Base-by-base conservation (phyloP, 1,140 invertebrate species). In the Delia radicum region DNA sequence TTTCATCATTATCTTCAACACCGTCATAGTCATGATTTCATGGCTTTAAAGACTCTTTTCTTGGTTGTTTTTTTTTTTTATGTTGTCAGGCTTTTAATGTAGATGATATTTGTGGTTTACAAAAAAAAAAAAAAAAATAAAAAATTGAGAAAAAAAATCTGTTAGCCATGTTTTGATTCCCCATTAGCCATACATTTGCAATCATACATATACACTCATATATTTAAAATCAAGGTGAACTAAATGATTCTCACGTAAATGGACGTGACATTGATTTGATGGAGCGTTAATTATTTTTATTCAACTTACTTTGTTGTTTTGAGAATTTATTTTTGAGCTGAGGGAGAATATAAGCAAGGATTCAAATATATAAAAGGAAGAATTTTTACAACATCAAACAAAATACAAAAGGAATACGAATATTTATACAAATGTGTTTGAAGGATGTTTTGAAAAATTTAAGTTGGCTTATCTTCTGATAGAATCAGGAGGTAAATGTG, bases 251-350 rank as follows among this genome's bases (percentile, higher is more conserved):
- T 78, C 77, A 78, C 77, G 77, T 78, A 55, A n/a, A 55, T 48
- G 74, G 61, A 78, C 77, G 77, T 78, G 77, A 78, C 77, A 72
- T 78, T 78, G 77, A 76, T 78, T 78, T 78, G 77, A 78, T 77
- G 75, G 77, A 74, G 71, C 77, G 74, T 74, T 78, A 78, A 78
- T 78, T 78, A 78, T 76, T 78, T 76, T 78, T 72, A 21, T 55
- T 21, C 48, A 55, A 55, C 21, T 18, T 21, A 55, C 48, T 24
- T 55, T 55, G 48, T 55, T 55, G 48, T 18, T 55, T 55, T n/a
- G 15, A 55, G 10, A 55, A 18, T 55, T 55, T 18, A 55, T 10
- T 33, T 33, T 33, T 10, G 33, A n/a, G n/a, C n/a, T n/a, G n/a
- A n/a, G n/a, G n/a, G n/a, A n/a, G n/a, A n/a, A n/a, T n/a, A n/a